Base-by-base conservation (phyloP, 2,113 vertebrate genomes). In the Panurus biarmicus region DNA sequence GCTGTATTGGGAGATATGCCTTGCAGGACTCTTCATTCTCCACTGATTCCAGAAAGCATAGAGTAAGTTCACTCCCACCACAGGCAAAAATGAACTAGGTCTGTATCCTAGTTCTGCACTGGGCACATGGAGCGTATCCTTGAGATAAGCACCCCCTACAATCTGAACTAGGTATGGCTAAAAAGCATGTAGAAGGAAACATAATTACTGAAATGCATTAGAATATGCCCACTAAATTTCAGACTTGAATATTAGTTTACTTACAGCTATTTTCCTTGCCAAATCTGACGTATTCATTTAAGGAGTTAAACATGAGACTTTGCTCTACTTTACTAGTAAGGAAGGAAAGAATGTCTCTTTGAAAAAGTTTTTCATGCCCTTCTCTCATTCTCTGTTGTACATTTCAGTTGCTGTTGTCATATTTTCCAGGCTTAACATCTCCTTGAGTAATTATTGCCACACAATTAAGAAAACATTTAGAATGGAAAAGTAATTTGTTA, bases 401-500 rank as follows among this genome's bases (percentile, higher is more conserved):
- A 60, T 88, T 93, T 96, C 51, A 66, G 11, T 60, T 56, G 88
- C 79, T 74, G 51, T 77, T 96, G 56, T 95, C 83, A 90, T 93
- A 93, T 93, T 96, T 96, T 95, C 94, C 94, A 94, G 75, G 64
- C 90, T 77, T 80, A 96, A 86, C 76, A 66, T 84, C 61, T 73
- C 53, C 61, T 67, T 92, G 86, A 95, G 61, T 93, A 92, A 96
- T 92, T 93, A 92, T 71, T 87, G 69, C 89, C 28, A 47, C 31
- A 74, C 79, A 84, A 95, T 89, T 95, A 95, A 90, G 65, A 95
- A 95, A 96, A 94, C 21, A 96, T 95, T 92, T 81, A 17, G 94
- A 95, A 92, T 92, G 94, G 96, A 96, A 96, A 96, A 96, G 48
- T 75, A 11, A 95, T 96, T 96, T 93, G 65, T 93, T 93, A 87